Base-by-base conservation (phyloP, 2,113 vertebrate species). In the Anoplopoma fimbria region DNA sequence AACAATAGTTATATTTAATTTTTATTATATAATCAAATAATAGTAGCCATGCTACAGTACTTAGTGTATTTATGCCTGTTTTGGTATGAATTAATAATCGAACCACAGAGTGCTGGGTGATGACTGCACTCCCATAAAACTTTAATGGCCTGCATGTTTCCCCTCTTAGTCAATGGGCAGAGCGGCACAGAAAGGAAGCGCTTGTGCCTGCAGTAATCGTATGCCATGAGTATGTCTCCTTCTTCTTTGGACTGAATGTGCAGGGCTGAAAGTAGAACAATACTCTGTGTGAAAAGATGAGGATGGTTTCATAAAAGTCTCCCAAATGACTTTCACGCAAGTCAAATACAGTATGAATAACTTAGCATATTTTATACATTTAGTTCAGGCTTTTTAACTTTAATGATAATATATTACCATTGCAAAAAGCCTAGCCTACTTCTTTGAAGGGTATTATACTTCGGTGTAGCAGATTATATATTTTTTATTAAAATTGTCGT, bases 61-160 rank as follows among this genome's bases (percentile, higher is more conserved):
- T 78, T 82, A 60, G 76, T 69, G 61, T 77, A 25, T 55, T 13
- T 1, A 9, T 80, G 64, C 42, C 85, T 86, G 69, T 89, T 88
- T 84, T 79, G 69, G 40, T 61, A 76, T 90, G 78, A 93, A 93
- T 93, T 88, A 89, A 90, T 87, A 86, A 94, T 92, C 70, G 81
- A 91, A 80, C 73, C 87, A 80, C 65, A 74, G 78, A 84, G 86
- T 81, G 76, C 81, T 83, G 78, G 76, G 76, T 84, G 87, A 91
- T 88, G 90, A 91, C 77, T 88, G 85, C 77, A 78, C 81, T 87
- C 76, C 79, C 36, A 82, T 93, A 62, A 88, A 93, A 85, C 77
- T 84, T 94, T 91, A 91, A 93, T 89, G 81, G 81, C 60, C 62
- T 87, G 73, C 88, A 83, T 89, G 87, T 91, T 93, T 91, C 87